A percentile compares a stretch with the other conserved stretches of the same genome.
phyloP scores from a whole-genome alignment of 2,888 invertebrate species.

The Plebejus anna region DNA sequence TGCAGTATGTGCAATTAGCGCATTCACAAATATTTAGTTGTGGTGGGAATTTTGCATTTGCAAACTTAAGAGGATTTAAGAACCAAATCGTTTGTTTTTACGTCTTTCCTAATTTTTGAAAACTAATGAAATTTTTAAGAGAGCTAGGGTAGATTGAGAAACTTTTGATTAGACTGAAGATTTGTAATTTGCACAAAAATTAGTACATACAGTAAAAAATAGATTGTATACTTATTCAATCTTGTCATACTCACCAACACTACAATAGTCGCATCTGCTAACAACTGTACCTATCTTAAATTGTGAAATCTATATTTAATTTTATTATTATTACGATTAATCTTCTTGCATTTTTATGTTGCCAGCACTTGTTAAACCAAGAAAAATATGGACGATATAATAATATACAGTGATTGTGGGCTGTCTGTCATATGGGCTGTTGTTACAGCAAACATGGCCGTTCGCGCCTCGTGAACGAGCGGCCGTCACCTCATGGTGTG shows the following conservation, averaged over 20 bases:
- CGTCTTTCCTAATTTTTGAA: too few species aligned
- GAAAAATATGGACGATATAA: neutral
- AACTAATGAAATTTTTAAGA: too few species aligned
- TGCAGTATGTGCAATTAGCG: slow-evolving; percentile 11
- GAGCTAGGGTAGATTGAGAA: too few species aligned
- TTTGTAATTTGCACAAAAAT: too few species aligned
- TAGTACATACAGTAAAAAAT: too few species aligned
- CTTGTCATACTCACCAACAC: too few species aligned
- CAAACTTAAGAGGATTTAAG: neutral
- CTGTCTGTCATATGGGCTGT: neutral
- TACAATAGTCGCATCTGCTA: too few species aligned
- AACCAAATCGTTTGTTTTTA: neutral
- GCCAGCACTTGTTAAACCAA: neutral
- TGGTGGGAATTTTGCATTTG: neutral
- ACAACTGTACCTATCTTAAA: too few species aligned
- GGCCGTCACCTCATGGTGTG: neutral
- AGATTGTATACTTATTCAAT: too few species aligned
- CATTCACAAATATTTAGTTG: slow-evolving; percentile 6
- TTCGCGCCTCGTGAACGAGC: neutral
- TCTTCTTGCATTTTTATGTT: neutral
- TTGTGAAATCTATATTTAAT: neutral
- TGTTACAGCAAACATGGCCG: slow-evolving; percentile 3
- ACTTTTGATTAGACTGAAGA: too few species aligned
- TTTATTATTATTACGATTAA: neutral
- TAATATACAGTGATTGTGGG: neutral